These are phyloP conservation scores for Eristalinus sepulchralis DNA, from an alignment of 2,888 invertebrate genomes.

Conservation along the genomic window DNA sequence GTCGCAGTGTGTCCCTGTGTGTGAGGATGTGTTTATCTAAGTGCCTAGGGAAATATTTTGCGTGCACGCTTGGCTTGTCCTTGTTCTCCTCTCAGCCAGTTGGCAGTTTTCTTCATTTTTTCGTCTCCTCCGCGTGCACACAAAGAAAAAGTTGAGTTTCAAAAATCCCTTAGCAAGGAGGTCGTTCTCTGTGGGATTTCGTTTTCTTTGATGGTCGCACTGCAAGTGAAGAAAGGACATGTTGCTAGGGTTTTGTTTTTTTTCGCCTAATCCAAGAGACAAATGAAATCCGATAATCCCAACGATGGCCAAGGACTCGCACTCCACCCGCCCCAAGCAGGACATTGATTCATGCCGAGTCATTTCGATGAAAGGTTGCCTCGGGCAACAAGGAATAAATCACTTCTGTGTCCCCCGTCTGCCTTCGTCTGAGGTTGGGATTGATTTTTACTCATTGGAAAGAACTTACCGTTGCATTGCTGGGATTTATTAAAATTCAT, in stretches of 20 bases:
- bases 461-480: background rate
- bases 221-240: background rate
- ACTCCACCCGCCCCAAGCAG: background rate
- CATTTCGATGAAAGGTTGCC: conserved; percentile 5
- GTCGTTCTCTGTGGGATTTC: background rate
- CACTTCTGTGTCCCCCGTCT: background rate
- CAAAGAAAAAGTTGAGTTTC: background rate
- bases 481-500: background rate
- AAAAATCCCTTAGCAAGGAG: background rate
- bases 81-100: background rate
- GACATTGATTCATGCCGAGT: conserved; percentile 7
- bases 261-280: background rate
- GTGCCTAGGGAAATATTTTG: conserved; percentile 8
- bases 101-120: background rate
- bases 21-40: background rate
- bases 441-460: conserved; percentile 3
- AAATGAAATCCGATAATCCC: conserved; percentile 5
- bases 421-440: background rate
- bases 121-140: too few species aligned
- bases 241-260: background rate
- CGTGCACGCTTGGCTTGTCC: conserved; percentile 6
- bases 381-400: background rate
- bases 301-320: background rate
- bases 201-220: background rate
- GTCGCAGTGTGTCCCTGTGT: background rate